Conservation (phyloP, 2,888 invertebrate genomes). For the Lydus trimaculatus region DNA sequence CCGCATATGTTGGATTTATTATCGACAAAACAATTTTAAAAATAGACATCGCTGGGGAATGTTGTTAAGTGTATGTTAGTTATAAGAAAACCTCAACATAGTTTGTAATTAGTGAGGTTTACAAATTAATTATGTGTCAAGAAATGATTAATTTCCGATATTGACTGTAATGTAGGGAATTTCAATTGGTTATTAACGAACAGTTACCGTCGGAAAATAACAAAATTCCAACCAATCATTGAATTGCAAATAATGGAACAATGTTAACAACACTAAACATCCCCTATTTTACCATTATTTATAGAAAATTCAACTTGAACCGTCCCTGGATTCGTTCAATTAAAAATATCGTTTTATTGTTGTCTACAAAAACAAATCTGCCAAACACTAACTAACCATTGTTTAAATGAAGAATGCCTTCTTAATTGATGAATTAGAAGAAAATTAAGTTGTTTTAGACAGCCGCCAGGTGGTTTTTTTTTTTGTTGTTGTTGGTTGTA, state of each 20-base stretch:
- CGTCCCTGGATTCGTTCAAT: background rate
- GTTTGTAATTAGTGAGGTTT: conserved; percentile 42
- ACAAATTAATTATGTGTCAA: conserved; percentile 44
- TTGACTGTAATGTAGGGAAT: conserved; percentile 33
- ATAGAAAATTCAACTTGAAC: background rate
- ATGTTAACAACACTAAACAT: background rate
- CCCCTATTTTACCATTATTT: background rate
- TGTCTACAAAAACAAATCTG: too few species aligned
- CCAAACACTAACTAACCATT: conserved; percentile 32
- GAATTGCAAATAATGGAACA: background rate
- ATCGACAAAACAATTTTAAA: background rate
- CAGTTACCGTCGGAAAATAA: conserved; percentile 4
- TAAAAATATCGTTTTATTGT: background rate
- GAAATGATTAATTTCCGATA: conserved; percentile 43
- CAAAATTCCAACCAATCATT: too few species aligned
- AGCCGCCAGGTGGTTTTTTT: conserved; percentile 26
- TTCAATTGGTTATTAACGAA: conserved; percentile 38
- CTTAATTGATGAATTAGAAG: conserved; percentile 42
- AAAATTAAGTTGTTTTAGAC: conserved; percentile 39
- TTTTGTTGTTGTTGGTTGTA: too few species aligned
- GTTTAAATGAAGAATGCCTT: conserved; percentile 35
- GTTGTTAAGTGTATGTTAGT: conserved; percentile 37
- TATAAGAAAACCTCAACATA: conserved; percentile 42
- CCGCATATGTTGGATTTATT: background rate
- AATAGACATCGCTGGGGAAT: conserved; percentile 9